Evolutionary conservation across 2,888 invertebrate species (phyloP).

Genomic region (Auanema sp.): DNA sequence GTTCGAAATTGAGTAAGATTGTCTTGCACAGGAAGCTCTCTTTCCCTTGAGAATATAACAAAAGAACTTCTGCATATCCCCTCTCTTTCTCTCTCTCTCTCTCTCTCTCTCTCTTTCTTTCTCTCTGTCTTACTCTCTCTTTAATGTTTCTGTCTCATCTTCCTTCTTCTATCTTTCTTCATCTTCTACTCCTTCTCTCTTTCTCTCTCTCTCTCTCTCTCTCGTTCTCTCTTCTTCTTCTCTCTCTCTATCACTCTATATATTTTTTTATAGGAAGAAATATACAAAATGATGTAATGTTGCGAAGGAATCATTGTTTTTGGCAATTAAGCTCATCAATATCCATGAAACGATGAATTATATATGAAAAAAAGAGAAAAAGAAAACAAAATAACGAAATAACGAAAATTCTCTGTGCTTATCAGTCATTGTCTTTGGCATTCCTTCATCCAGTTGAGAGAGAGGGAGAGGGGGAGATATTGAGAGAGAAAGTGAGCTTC

Average conservation of each 20-base stretch:
- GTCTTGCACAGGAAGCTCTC: neutral
- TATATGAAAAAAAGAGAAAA: too few relatives aligned
- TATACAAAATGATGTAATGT: too few relatives aligned
- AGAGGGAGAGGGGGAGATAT: too few relatives aligned
- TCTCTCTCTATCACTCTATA: neutral
- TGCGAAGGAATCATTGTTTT: too few relatives aligned
- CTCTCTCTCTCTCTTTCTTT: constrained; percentile 9
- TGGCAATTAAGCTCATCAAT: too few relatives aligned
- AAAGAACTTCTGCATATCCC: neutral
- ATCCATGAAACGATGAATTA: too few relatives aligned
- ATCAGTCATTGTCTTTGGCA: too few relatives aligned
- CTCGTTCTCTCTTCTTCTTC: neutral
- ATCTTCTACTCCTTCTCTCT: neutral
- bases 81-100: neutral
- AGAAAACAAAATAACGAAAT: neutral
- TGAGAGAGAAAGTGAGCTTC: too few relatives aligned
- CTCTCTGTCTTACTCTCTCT: constrained; percentile 3
- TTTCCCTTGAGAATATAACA: neutral
- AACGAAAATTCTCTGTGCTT: too few relatives aligned
- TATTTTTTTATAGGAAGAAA: too few relatives aligned
- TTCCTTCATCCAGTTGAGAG: too few relatives aligned
- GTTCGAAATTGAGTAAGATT: too few relatives aligned
- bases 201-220: neutral
- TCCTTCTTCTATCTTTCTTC: constrained; percentile 6
- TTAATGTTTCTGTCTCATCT: neutral